Conservation (phyloP, 2,888 invertebrate species). For the Tetragonula carbonaria region DNA sequence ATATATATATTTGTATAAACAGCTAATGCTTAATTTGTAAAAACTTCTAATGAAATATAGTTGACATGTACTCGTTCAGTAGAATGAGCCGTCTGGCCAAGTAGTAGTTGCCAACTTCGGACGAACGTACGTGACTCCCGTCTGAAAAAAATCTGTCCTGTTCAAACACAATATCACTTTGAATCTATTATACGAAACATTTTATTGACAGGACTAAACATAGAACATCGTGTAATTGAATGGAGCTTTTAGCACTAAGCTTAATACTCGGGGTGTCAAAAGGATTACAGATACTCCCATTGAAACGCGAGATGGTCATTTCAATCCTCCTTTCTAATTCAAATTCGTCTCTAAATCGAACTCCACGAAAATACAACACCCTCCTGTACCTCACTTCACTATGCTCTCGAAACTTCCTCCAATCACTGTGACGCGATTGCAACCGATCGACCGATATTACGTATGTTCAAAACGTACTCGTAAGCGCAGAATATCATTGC, state of each 20-base stretch:
- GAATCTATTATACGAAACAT: background rate
- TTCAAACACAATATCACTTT: background rate
- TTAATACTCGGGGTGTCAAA: slow-evolving; percentile 6
- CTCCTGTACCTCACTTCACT: background rate
- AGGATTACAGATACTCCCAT: background rate
- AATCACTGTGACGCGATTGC: too few species aligned
- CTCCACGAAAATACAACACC: background rate
- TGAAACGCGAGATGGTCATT: slow-evolving; percentile 13
- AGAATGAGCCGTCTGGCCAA: background rate
- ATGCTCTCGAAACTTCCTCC: background rate
- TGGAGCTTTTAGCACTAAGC: background rate
- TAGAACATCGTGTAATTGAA: background rate
- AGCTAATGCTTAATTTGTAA: background rate
- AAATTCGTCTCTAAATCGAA: background rate
- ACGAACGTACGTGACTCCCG: background rate
- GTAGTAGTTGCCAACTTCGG: background rate
- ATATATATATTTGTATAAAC: background rate
- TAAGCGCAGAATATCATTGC: background rate
- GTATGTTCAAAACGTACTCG: background rate
- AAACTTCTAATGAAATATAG: too few species aligned
- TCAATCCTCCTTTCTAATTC: slow-evolving; percentile 2
- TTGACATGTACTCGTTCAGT: too few species aligned
- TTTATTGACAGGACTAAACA: background rate
- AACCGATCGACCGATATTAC: too few species aligned
- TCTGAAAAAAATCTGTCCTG: background rate